These are phyloP conservation scores for Siniperca knerii DNA, from an alignment of 2,113 vertebrate species.

Conservation along the genomic window DNA sequence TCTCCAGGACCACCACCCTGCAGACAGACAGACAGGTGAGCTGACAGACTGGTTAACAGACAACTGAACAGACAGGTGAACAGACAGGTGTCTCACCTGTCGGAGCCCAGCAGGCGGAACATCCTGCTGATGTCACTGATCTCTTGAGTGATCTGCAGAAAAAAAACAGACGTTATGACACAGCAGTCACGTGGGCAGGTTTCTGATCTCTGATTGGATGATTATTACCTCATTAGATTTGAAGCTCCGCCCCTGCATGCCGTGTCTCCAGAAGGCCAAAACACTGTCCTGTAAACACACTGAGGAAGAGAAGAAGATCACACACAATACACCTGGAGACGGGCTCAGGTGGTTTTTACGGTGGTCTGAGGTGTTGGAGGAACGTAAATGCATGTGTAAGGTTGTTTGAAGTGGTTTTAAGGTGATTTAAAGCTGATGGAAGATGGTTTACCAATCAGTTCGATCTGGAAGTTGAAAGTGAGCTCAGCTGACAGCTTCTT, in stretches of 20 bases:
- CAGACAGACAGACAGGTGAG: not conserved
- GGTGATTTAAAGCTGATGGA: not conserved
- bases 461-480: constrained; percentile 93
- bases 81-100: constrained; percentile 74
- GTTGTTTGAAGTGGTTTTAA: not conserved
- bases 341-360: too few relatives aligned
- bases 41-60: not conserved
- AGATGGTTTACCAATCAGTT: constrained; percentile 88
- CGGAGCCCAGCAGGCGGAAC: constrained; percentile 84
- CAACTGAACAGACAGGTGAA: not conserved
- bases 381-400: not conserved
- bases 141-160: constrained; percentile 86
- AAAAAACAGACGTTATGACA: not conserved
- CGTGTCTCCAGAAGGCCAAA: constrained; percentile 93
- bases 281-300: constrained; percentile 87
- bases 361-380: not conserved
- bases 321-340: not conserved
- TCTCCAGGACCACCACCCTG: constrained; percentile 87
- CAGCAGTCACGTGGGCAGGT: not conserved
- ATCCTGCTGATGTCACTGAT: constrained; percentile 84
- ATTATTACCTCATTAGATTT: constrained; percentile 90
- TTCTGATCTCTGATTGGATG: not conserved
- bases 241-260: constrained; percentile 95
- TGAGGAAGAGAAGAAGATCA: not conserved
- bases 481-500: constrained; percentile 91